These are phyloP conservation scores for Oopsacas minuta DNA, from an alignment of 37 sponge, comb jelly and placozoan genomes.

Conservation along the genomic window DNA sequence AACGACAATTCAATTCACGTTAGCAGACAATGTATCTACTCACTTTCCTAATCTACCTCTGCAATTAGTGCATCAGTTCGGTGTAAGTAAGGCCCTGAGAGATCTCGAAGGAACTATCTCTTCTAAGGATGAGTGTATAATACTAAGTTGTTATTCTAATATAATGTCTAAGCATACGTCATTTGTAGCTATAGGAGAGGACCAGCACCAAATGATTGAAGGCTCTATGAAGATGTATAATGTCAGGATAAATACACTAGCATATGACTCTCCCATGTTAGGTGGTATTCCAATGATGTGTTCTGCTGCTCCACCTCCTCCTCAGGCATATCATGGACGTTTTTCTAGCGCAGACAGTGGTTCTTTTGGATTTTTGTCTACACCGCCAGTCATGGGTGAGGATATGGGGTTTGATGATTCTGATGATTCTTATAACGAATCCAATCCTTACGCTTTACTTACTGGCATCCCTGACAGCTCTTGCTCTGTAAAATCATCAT, in stretches of 20 bases:
- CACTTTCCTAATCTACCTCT: background rate
- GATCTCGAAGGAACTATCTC: background rate
- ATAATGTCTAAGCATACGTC: background rate
- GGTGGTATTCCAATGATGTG: background rate
- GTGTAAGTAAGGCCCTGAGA: background rate
- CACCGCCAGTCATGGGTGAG: background rate
- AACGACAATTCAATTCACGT: background rate
- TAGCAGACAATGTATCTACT: background rate
- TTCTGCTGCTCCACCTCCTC: background rate
- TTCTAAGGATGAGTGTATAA: background rate
- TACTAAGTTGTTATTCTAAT: background rate
- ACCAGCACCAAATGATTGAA: background rate
- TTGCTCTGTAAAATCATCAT: background rate
- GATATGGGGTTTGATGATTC: background rate
- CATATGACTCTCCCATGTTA: background rate
- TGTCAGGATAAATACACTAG: background rate
- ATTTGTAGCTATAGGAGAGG: background rate
- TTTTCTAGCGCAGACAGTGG: background rate
- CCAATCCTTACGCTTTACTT: background rate
- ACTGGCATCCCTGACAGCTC: background rate
- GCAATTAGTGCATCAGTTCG: conserved; percentile 10
- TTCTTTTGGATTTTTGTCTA: background rate
- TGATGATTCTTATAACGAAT: background rate
- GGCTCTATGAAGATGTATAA: background rate
- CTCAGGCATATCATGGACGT: background rate